phyloP scores from a whole-genome alignment of 1,140 invertebrate genomes.

The Scaptomyza hsui region DNA sequence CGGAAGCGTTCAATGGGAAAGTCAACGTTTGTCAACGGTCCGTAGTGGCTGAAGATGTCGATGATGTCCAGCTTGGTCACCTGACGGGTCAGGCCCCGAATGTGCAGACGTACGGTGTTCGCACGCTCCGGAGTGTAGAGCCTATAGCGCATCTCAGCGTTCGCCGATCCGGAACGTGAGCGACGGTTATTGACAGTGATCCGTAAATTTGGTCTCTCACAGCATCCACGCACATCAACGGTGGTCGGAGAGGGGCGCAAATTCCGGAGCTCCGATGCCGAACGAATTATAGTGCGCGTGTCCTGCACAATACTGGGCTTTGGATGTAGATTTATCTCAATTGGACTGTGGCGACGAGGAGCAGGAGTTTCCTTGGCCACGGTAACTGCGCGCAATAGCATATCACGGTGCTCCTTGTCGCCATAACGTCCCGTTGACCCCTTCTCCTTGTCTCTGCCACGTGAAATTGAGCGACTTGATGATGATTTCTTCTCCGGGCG shows the following conservation, averaged over 20 bases:
- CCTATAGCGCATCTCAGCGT: not conserved
- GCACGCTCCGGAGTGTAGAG: not conserved
- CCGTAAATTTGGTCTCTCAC: no score
- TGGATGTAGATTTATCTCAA: not conserved
- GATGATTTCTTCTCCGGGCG: not conserved
- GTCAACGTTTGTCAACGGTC: conserved; percentile 50
- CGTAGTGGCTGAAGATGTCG: conserved; percentile 60
- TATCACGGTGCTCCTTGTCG: not conserved
- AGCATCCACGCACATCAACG: no score
- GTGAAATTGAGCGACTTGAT: not conserved
- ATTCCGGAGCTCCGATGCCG: no score
- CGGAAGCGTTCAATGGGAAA: conserved; percentile 47
- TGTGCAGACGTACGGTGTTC: conserved; percentile 48
- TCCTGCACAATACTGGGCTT: not conserved
- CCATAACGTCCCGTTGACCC: no score
- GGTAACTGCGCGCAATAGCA: not conserved
- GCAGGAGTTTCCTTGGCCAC: not conserved
- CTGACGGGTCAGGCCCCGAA: conserved; percentile 44
- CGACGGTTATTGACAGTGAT: not conserved
- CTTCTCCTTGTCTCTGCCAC: not conserved
- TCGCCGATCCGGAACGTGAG: no score
- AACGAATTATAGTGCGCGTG: not conserved
- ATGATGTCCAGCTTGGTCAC: conserved; percentile 61
- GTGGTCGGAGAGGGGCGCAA: no score
- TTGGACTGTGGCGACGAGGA: no score